These are phyloP conservation scores for Nephrotoma appendiculata DNA, from an alignment of 2,888 invertebrate species.

Conservation along the genomic window DNA sequence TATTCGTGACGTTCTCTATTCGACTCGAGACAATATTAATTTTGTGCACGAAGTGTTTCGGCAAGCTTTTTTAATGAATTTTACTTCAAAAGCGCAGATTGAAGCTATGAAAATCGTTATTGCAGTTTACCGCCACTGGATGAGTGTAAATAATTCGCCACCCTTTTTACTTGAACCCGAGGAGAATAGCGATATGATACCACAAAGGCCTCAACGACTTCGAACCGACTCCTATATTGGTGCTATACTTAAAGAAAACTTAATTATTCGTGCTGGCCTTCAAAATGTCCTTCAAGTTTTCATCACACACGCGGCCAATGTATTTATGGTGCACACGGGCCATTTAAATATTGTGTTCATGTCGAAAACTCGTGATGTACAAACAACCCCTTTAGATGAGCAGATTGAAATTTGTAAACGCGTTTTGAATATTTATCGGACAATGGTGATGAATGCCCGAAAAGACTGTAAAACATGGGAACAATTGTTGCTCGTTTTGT, in stretches of 20 bases:
- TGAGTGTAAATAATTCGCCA: constrained; percentile 67
- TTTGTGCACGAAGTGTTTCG: constrained; percentile 89
- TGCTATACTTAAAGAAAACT: constrained; percentile 64
- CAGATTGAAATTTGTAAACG: constrained; percentile 94
- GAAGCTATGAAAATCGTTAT: constrained; percentile 79
- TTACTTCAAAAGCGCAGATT: constrained; percentile 53
- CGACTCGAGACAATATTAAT: constrained; percentile 80
- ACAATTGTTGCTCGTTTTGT: constrained; percentile 66
- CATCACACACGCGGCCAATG: constrained; percentile 90
- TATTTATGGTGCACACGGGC: constrained; percentile 55
- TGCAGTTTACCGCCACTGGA: constrained; percentile 89
- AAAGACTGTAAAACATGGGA: constrained; percentile 92
- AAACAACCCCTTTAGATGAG: constrained; percentile 64
- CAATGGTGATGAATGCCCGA: constrained; percentile 91
- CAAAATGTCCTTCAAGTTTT: constrained; percentile 50
- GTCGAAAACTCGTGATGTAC: constrained; percentile 40
- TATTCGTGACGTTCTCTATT: constrained; percentile 76
- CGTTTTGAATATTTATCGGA: constrained; percentile 88
- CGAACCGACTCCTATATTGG: constrained; percentile 78
- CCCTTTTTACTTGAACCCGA: constrained; percentile 62
- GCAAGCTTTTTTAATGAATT: constrained; percentile 82
- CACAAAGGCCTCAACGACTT: constrained; percentile 35
- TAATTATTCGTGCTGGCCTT: constrained; percentile 66
- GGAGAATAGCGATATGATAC: constrained; percentile 30
- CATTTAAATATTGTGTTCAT: constrained; percentile 38